Conservation (phyloP, 2,113 vertebrate species). For the Notechis scutatus region DNA sequence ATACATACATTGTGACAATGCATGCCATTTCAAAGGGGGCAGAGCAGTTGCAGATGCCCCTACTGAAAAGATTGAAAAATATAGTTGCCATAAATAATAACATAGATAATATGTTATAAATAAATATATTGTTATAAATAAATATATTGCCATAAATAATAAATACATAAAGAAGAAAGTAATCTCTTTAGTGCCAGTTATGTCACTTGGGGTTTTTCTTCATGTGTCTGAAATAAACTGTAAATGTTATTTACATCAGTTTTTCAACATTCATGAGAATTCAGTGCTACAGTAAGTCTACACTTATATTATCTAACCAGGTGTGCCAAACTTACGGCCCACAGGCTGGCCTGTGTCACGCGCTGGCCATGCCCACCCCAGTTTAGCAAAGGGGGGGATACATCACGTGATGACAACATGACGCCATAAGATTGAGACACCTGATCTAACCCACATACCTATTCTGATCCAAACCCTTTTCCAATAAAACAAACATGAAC, state of each 20-base stretch:
- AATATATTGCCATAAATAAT: background rate
- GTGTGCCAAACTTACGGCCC: too few species aligned
- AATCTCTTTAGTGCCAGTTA: background rate
- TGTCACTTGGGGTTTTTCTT: background rate
- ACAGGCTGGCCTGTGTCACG: too few species aligned
- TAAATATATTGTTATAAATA: too few species aligned
- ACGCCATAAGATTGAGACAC: too few species aligned
- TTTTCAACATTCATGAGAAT: background rate
- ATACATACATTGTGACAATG: background rate
- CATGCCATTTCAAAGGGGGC: background rate
- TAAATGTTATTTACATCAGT: background rate
- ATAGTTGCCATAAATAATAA: background rate
- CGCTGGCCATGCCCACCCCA: too few species aligned
- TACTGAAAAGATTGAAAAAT: background rate
- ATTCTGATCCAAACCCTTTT: too few species aligned
- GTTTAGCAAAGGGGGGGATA: too few species aligned
- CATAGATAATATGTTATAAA: background rate
- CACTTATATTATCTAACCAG: background rate
- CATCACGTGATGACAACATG: too few species aligned
- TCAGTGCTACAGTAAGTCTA: background rate
- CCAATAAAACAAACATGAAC: too few species aligned
- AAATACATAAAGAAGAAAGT: background rate
- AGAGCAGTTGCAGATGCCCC: background rate
- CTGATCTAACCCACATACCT: too few species aligned
- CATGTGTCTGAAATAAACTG: background rate